A percentile compares a stretch with the other conserved stretches of the same genome.
Conservation (phyloP, 2,888 invertebrate genomes). For the Cacoxenus indagator region DNA sequence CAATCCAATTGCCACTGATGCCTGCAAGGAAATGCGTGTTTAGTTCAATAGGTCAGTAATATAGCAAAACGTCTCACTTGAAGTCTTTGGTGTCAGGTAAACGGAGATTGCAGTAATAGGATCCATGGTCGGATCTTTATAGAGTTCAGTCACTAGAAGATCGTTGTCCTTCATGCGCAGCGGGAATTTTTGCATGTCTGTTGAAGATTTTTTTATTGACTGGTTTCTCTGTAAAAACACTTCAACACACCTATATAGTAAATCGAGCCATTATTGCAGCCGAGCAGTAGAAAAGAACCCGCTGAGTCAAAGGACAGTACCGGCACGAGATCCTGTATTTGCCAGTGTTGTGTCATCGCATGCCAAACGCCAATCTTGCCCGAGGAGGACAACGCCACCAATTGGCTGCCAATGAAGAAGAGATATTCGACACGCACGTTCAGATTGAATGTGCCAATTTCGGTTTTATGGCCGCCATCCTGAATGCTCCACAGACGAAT, state of each 20-base stretch:
- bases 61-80: conserved; percentile 77
- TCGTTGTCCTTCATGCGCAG: conserved; percentile 99
- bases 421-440: conserved; percentile 94
- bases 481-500: conserved; percentile 85
- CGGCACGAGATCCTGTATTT: conserved; percentile 95
- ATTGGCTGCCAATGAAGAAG: conserved; percentile 96
- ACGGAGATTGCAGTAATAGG: conserved; percentile 98
- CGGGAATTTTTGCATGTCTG: conserved; percentile 99
- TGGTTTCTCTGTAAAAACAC: neutral
- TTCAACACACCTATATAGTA: conserved; percentile 88
- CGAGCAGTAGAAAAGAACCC: conserved; percentile 93
- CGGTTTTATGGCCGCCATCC: conserved; percentile 81
- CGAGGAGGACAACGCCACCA: conserved; percentile 93
- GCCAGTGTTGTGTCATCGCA: conserved; percentile 99
- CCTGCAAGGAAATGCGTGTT: conserved; percentile 73
- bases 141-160: conserved; percentile 94
- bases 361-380: conserved; percentile 99
- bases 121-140: conserved; percentile 93
- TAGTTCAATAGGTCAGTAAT: neutral
- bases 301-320: conserved; percentile 97
- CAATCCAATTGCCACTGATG: conserved; percentile 98
- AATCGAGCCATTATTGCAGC: conserved; percentile 96
- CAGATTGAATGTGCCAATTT: conserved; percentile 90
- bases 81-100: conserved; percentile 98
- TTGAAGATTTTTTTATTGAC: conserved; percentile 34